Conservation (phyloP, 2,797 vertebrate genomes). For the Aeoliscus strigatus region DNA sequence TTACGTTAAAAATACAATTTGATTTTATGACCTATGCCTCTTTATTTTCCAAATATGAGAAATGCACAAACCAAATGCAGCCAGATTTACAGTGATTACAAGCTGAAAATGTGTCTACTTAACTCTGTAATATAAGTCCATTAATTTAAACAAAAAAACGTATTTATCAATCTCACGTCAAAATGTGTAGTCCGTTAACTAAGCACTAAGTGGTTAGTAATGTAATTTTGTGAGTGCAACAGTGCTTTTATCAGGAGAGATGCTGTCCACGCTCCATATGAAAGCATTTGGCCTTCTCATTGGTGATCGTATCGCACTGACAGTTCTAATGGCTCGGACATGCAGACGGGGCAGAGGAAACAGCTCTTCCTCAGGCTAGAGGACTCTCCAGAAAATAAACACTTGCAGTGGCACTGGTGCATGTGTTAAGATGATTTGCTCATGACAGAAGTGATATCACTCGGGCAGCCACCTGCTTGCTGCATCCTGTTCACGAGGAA, state of each 20-base stretch:
- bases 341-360: conserved; percentile 41
- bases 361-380: conserved; percentile 21
- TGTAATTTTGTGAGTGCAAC: too few species aligned
- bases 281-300: conserved; percentile 33
- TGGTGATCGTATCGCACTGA: conserved; percentile 29
- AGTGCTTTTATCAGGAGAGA: conserved; percentile 33
- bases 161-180: too few species aligned
- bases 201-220: too few species aligned
- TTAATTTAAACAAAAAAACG: too few species aligned
- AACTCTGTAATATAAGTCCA: too few species aligned
- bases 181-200: conserved; percentile 17
- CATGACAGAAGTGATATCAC: conserved; percentile 12
- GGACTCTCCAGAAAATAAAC: conserved; percentile 21
- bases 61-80: too few species aligned
- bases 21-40: too few species aligned
- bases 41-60: too few species aligned
- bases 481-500: conserved; percentile 7
- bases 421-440: conserved; percentile 25
- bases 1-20: too few species aligned
- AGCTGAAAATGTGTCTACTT: too few species aligned
- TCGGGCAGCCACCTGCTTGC: conserved; percentile 2
- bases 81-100: too few species aligned
- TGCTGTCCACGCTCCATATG: conserved; percentile 30
- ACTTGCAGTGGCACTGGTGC: conserved; percentile 7
- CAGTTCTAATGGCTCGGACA: conserved; percentile 34